phyloP scores from a whole-genome alignment of 2,113 vertebrate species.

The Geothlypis trichas region DNA sequence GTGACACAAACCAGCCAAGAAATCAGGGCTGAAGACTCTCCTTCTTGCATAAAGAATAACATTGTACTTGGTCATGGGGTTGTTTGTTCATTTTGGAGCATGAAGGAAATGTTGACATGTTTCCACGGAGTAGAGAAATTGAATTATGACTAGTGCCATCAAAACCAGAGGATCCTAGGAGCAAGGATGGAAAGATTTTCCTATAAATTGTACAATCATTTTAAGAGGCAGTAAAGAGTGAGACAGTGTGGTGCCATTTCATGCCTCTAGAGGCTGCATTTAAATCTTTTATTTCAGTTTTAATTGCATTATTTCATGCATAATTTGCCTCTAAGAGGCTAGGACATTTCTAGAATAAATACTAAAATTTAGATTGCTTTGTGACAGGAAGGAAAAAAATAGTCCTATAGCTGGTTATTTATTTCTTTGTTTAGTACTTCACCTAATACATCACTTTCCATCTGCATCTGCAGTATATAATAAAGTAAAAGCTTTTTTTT shows the following conservation, averaged over 20 bases:
- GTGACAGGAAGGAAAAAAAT: slow-evolving; percentile 20
- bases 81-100: not conserved
- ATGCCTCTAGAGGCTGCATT: slow-evolving; percentile 50
- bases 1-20: not conserved
- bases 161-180: not conserved
- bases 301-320: slow-evolving; percentile 64
- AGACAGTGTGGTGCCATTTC: slow-evolving; percentile 47
- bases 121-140: not conserved
- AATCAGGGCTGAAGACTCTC: not conserved
- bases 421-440: slow-evolving; percentile 54
- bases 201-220: slow-evolving; percentile 46
- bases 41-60: not conserved
- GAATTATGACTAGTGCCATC: not conserved
- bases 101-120: not conserved
- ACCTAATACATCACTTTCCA: slow-evolving; percentile 28
- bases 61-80: not conserved
- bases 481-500: not conserved
- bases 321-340: slow-evolving; percentile 56
- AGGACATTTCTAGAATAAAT: slow-evolving; percentile 49
- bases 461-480: slow-evolving; percentile 44
- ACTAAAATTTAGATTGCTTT: slow-evolving; percentile 45
- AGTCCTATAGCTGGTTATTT: slow-evolving; percentile 32
- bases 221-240: slow-evolving; percentile 39
- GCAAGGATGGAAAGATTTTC: slow-evolving; percentile 13
- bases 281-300: slow-evolving; percentile 63